phyloP scores from a whole-genome alignment of 1,140 invertebrate genomes.

The Bombus breviceps region DNA sequence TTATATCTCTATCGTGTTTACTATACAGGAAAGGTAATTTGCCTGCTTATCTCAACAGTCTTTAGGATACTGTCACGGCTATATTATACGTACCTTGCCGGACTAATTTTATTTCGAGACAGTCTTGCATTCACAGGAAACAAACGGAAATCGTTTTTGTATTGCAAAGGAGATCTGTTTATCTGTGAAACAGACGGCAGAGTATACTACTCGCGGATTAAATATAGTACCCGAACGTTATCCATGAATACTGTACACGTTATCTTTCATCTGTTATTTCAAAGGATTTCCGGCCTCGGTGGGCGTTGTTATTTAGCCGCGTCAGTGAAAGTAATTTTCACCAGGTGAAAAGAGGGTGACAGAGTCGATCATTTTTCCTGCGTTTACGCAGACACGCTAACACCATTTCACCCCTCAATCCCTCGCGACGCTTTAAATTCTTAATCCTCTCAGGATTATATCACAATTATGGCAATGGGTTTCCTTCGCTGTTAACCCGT shows the following conservation, averaged over 20 bases:
- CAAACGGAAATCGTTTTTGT: neutral
- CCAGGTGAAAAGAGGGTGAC: neutral
- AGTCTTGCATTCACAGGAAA: neutral
- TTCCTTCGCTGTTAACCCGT: neutral
- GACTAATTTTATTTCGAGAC: neutral
- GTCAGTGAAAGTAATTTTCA: conserved; percentile 40
- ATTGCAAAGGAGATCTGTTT: neutral
- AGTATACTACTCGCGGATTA: conserved; percentile 1
- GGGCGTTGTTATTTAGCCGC: conserved; percentile 31
- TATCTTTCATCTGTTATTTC: conserved; percentile 39
- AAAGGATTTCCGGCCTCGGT: conserved; percentile 26
- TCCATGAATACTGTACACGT: neutral
- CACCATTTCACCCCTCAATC: neutral
- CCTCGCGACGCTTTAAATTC: conserved; percentile 21
- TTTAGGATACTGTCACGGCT: neutral
- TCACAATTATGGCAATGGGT: conserved; percentile 43
- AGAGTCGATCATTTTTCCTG: conserved; percentile 15
- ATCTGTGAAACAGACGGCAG: neutral
- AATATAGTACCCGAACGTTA: conserved; percentile 7
- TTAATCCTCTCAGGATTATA: conserved; percentile 37
- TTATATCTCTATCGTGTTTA: neutral
- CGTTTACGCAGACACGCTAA: conserved; percentile 24
- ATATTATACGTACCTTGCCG: neutral
- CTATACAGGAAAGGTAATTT: neutral
- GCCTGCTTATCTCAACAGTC: neutral